Conservation (phyloP, 2,888 invertebrate species). For the Troides oblongomaculatus region DNA sequence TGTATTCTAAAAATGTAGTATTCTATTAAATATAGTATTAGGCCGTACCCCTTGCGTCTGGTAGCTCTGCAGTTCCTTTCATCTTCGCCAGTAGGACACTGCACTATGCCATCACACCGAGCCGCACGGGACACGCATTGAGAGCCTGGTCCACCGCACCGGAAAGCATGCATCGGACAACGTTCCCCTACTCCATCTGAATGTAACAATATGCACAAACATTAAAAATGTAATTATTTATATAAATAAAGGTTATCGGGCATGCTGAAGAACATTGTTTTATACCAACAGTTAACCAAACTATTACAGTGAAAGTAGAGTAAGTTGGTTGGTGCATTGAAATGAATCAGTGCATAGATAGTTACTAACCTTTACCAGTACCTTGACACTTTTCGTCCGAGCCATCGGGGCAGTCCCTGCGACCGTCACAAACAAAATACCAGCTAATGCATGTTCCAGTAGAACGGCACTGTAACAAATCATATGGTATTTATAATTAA, state of each 20-base stretch:
- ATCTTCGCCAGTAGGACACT: conserved; percentile 89
- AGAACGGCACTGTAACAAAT: conserved; percentile 85
- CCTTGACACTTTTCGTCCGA: conserved; percentile 91
- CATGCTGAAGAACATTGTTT: not conserved
- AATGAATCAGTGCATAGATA: conserved; percentile 52
- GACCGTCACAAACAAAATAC: conserved; percentile 95
- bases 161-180: conserved; percentile 86
- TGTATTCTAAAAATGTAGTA: too few relatives aligned
- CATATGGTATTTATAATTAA: not conserved
- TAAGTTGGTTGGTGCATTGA: conserved; percentile 35
- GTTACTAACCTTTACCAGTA: conserved; percentile 68
- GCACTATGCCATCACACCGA: conserved; percentile 88
- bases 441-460: conserved; percentile 93
- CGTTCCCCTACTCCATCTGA: conserved; percentile 70
- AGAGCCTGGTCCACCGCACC: conserved; percentile 83
- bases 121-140: conserved; percentile 88
- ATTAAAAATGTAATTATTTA: not conserved
- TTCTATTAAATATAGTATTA: not conserved
- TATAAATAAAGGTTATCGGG: not conserved
- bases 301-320: conserved; percentile 16
- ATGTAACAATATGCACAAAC: conserved; percentile 10
- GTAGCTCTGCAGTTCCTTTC: conserved; percentile 83
- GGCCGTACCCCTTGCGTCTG: conserved; percentile 73
- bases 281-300: not conserved
- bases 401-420: conserved; percentile 90